Percentiles rank a stretch among this genome's conserved stretches.
phyloP scores from a whole-genome alignment of 2,113 vertebrate genomes.

The Oryzias javanicus region DNA sequence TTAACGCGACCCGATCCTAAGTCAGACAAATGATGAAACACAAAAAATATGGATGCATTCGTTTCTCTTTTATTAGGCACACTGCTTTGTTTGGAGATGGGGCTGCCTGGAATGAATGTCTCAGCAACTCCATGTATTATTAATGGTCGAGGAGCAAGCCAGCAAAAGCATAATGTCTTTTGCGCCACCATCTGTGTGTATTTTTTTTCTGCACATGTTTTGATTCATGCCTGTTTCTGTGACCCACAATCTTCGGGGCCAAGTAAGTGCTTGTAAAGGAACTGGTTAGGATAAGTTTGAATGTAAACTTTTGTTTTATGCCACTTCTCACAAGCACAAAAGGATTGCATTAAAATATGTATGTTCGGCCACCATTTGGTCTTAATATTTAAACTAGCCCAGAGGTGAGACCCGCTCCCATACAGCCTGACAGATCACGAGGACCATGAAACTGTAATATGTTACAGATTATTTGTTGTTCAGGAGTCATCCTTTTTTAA shows the following conservation, averaged over 20 bases:
- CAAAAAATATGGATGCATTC: conserved; percentile 27
- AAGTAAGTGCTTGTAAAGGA: not conserved
- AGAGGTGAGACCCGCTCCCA: conserved; percentile 65
- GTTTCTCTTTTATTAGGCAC: conserved; percentile 56
- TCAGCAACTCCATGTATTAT: conserved; percentile 68
- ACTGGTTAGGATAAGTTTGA: not conserved
- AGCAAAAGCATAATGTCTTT: conserved; percentile 66
- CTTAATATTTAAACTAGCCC: conserved; percentile 79
- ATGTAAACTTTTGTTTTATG: conserved; percentile 23
- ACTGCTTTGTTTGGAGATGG: conserved; percentile 50
- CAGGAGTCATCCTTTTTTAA: too few species aligned
- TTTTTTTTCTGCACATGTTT: conserved; percentile 44
- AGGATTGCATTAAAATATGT: conserved; percentile 69
- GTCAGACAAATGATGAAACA: conserved; percentile 18
- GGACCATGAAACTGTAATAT: conserved; percentile 24
- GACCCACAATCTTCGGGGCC: conserved; percentile 11
- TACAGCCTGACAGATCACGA: conserved; percentile 55
- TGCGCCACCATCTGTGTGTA: conserved; percentile 67
- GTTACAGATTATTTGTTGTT: too few species aligned
- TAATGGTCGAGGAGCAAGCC: conserved; percentile 52
- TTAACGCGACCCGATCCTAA: conserved; percentile 45
- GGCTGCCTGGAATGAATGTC: conserved; percentile 55
- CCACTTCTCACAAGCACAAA: conserved; percentile 44
- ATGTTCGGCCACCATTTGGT: conserved; percentile 62
- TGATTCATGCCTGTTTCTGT: not conserved